A percentile compares a stretch with the other conserved stretches of the same genome.
Evolutionary conservation across 2,113 vertebrate species (phyloP).

Genomic region (Podarcis muralis): DNA sequence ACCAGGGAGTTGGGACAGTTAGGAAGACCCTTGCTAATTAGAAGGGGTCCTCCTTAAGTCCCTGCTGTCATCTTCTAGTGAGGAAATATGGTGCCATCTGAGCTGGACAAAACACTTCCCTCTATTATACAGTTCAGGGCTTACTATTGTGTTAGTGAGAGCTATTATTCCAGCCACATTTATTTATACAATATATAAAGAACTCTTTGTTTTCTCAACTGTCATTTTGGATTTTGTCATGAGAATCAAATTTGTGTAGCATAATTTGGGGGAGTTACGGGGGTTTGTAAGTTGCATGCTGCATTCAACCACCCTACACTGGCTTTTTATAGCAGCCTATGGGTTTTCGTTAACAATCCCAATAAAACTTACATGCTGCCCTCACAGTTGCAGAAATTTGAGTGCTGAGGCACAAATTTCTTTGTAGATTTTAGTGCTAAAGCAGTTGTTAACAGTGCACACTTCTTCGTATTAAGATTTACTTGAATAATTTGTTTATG

Average conservation of each 20-base stretch:
- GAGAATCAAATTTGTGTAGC: not conserved
- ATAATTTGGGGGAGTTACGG: not conserved
- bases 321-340: not conserved
- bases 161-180: not conserved
- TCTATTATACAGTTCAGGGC: not conserved
- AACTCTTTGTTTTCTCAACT: not conserved
- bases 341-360: not conserved
- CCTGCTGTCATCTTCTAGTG: not conserved
- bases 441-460: not conserved
- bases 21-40: not conserved
- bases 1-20: not conserved
- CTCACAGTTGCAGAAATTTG: not conserved
- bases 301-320: not conserved
- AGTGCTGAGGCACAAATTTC: not conserved
- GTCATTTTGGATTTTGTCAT: not conserved
- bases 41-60: not conserved
- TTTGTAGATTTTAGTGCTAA: not conserved
- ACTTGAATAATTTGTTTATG: not conserved
- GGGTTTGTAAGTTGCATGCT: not conserved
- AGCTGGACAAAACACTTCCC: not conserved
- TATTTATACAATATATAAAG: constrained; percentile 1
- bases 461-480: not conserved
- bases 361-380: not conserved
- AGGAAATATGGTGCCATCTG: not conserved
- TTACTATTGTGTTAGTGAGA: not conserved